Percentiles rank a stretch among this genome's conserved stretches.
These are phyloP conservation scores for Trissolcus basalis DNA, from an alignment of 1,140 invertebrate genomes.

Conservation along the genomic window DNA sequence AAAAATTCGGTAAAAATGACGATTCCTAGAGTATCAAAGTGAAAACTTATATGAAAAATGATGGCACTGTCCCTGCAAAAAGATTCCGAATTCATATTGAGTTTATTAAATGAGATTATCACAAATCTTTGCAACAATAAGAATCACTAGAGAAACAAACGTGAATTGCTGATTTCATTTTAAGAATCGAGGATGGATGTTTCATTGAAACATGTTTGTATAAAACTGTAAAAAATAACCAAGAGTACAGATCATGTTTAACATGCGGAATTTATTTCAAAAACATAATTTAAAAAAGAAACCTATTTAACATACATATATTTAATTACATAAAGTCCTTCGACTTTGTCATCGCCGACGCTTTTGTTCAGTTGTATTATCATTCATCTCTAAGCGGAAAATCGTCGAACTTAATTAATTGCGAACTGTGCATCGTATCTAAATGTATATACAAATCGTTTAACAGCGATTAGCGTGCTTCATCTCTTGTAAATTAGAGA, in stretches of 20 bases:
- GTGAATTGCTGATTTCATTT: not conserved
- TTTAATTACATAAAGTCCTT: slow-evolving; percentile 7
- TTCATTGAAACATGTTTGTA: not conserved
- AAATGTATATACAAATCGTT: slow-evolving; percentile 64
- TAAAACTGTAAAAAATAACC: not conserved
- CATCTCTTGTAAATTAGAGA: slow-evolving; percentile 34
- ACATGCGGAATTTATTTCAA: not conserved
- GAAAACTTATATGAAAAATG: slow-evolving; percentile 49
- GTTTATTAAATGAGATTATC: slow-evolving; percentile 23
- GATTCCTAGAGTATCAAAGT: slow-evolving; percentile 26
- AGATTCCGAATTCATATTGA: slow-evolving; percentile 24
- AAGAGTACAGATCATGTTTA: not conserved
- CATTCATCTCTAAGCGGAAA: slow-evolving; percentile 25
- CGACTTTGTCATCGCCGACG: slow-evolving; percentile 6
- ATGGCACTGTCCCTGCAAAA: slow-evolving; percentile 60
- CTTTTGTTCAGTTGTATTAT: not conserved
- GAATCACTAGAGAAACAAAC: no score
- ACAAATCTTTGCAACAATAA: slow-evolving; percentile 15
- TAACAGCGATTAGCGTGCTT: slow-evolving; percentile 54
- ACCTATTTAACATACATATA: not conserved
- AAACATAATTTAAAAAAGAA: not conserved
- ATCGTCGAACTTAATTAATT: slow-evolving; percentile 37
- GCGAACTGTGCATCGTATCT: slow-evolving; percentile 58
- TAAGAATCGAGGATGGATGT: slow-evolving; percentile 10
- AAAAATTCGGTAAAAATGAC: slow-evolving; percentile 17